These are phyloP conservation scores for Kobus ellipsiprymnus DNA, from an alignment of 2,113 vertebrate species.

Conservation along the genomic window DNA sequence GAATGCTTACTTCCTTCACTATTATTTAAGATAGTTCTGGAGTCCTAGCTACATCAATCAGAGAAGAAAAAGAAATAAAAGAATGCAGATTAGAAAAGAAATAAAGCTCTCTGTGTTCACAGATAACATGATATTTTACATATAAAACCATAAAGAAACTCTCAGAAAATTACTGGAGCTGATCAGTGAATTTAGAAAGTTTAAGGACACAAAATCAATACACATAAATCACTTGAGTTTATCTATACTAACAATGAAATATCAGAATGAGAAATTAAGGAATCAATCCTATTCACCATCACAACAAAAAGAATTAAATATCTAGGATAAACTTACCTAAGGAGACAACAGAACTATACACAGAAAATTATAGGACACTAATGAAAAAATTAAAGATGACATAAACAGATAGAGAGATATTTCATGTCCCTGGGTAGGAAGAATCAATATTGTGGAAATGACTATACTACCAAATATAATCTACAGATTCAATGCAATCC, in stretches of 20 bases:
- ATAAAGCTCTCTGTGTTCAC: background rate
- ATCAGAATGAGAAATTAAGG: background rate
- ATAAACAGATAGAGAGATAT: background rate
- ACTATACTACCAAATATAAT: background rate
- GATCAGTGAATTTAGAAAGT: background rate
- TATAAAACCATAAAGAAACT: background rate
- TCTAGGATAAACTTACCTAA: background rate
- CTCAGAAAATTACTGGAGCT: background rate
- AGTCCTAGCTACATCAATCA: background rate
- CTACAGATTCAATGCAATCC: background rate
- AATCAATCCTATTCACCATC: background rate
- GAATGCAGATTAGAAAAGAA: background rate
- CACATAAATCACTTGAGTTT: background rate
- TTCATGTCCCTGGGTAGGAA: background rate
- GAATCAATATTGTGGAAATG: background rate
- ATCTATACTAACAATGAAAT: background rate
- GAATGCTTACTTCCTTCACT: background rate
- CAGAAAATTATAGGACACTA: background rate
- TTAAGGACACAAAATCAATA: background rate
- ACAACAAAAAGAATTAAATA: background rate
- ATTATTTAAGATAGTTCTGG: background rate
- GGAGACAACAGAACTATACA: background rate
- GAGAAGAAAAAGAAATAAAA: background rate
- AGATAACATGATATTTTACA: background rate
- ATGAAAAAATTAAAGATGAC: background rate